These are phyloP conservation scores for Lepus americanus DNA, from an alignment of 2,113 vertebrate species.

Conservation along the genomic window DNA sequence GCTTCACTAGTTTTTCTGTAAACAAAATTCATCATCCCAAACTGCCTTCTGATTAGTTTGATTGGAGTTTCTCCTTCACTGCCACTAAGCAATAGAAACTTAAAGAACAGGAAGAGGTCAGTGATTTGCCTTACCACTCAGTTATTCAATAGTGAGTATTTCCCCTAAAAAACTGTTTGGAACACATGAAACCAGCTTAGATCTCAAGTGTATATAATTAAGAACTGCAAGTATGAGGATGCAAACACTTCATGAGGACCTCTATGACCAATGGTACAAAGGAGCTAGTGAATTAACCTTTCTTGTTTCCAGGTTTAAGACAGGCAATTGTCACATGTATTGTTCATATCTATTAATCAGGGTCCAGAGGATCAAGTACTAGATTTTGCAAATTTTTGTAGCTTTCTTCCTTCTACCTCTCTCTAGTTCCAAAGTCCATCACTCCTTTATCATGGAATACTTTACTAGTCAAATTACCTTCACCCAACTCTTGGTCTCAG, in stretches of 20 bases:
- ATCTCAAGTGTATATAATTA: background rate
- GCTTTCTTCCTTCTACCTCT: background rate
- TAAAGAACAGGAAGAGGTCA: conserved; percentile 42
- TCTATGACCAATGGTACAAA: background rate
- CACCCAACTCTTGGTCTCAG: background rate
- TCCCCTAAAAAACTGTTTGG: background rate
- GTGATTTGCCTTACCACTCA: background rate
- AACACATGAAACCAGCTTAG: background rate
- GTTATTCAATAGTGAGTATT: conserved; percentile 2
- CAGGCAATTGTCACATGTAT: background rate
- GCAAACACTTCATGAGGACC: background rate
- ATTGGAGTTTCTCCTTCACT: conserved; percentile 48
- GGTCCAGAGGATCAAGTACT: background rate
- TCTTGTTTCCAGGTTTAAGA: background rate
- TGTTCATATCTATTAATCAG: background rate
- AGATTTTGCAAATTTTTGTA: background rate
- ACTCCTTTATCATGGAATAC: background rate
- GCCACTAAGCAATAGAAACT: conserved; percentile 58
- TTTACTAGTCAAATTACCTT: background rate
- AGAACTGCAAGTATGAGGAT: background rate
- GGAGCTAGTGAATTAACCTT: background rate
- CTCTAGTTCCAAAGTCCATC: background rate
- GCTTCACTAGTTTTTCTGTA: conserved; percentile 57
- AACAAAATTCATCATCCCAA: conserved; percentile 60
- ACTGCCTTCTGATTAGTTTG: conserved; percentile 47